Conservation (phyloP, 2,888 invertebrate species). For the Dastarcus helophoroides region DNA sequence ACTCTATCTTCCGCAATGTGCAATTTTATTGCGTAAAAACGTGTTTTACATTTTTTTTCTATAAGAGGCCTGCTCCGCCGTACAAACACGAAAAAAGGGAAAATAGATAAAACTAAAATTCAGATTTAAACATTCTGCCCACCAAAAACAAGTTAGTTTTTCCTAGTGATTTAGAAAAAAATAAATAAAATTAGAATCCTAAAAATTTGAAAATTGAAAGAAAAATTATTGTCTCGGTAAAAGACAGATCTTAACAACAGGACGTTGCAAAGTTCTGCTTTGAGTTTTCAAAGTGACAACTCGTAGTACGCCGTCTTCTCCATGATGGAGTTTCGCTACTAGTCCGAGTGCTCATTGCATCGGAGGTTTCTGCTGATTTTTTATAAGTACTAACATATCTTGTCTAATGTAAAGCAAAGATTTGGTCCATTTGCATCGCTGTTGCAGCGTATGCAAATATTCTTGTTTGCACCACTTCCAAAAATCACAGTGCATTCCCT, state of each 20-base stretch:
- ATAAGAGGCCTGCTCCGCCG: too few relatives aligned
- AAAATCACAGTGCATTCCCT: constrained; percentile 13
- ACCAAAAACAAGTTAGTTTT: too few relatives aligned
- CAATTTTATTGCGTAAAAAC: too few relatives aligned
- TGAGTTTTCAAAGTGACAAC: constrained; percentile 9
- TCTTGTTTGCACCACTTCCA: constrained; percentile 14
- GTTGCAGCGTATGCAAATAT: constrained; percentile 14
- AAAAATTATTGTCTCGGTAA: constrained; percentile 2
- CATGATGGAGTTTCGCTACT: constrained; percentile 7
- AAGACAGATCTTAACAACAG: constrained; percentile 5
- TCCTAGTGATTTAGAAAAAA: too few relatives aligned
- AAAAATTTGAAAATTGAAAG: too few relatives aligned
- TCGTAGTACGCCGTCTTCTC: constrained; percentile 9
- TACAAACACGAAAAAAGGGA: too few relatives aligned
- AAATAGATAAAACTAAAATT: too few relatives aligned
- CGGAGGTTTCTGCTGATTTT: constrained; percentile 11
- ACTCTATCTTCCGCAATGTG: too few relatives aligned
- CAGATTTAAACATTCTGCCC: too few relatives aligned
- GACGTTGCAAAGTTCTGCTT: constrained; percentile 4
- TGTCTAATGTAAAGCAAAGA: constrained; percentile 2
- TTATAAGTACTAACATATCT: constrained; percentile 11
- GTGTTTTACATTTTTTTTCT: too few relatives aligned
- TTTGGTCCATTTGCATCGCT: constrained; percentile 13
- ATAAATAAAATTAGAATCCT: too few relatives aligned
- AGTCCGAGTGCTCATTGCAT: constrained; percentile 10